A percentile compares a stretch with the other conserved stretches of the same genome.
These are phyloP conservation scores for Porites lutea DNA, from an alignment of 64 coral and sea anemone species.

Conservation along the genomic window DNA sequence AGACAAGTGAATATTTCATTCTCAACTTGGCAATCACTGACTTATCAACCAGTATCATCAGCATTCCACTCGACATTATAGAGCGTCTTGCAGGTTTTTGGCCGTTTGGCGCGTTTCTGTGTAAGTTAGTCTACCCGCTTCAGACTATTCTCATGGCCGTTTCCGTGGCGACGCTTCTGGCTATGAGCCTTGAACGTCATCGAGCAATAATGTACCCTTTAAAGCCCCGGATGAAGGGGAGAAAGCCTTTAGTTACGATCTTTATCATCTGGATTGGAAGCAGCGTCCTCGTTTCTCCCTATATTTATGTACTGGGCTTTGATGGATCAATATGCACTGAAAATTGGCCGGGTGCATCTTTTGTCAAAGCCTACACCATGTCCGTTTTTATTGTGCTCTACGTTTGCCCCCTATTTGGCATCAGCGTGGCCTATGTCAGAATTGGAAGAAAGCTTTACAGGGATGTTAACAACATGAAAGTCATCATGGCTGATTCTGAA, in stretches of 20 bases:
- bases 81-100: constrained; percentile 70
- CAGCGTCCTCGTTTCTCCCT: constrained; percentile 63
- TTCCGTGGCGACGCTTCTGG: constrained; percentile 74
- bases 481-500: constrained; percentile 54
- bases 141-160: constrained; percentile 89
- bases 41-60: constrained; percentile 63
- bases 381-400: constrained; percentile 67
- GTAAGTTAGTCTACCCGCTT: constrained; percentile 85
- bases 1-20: constrained; percentile 86
- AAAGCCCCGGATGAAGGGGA: constrained; percentile 66
- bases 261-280: constrained; percentile 64
- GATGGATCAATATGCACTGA: constrained; percentile 48
- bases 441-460: constrained; percentile 70
- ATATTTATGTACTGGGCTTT: constrained; percentile 62
- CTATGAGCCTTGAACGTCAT: constrained; percentile 83
- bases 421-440: constrained; percentile 60
- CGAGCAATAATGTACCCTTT: constrained; percentile 82
- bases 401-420: constrained; percentile 58
- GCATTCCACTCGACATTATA: constrained; percentile 79
- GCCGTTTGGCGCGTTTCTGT: constrained; percentile 74
- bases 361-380: constrained; percentile 68
- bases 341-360: constrained; percentile 55
- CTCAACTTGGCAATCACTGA: constrained; percentile 82
- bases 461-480: constrained; percentile 65
- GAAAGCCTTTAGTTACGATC: constrained; percentile 51